Evolutionary conservation across 1,140 invertebrate genomes (phyloP), one percentile per base, ranked within the genome.

Genomic region (Ephestia elutella): DNA sequence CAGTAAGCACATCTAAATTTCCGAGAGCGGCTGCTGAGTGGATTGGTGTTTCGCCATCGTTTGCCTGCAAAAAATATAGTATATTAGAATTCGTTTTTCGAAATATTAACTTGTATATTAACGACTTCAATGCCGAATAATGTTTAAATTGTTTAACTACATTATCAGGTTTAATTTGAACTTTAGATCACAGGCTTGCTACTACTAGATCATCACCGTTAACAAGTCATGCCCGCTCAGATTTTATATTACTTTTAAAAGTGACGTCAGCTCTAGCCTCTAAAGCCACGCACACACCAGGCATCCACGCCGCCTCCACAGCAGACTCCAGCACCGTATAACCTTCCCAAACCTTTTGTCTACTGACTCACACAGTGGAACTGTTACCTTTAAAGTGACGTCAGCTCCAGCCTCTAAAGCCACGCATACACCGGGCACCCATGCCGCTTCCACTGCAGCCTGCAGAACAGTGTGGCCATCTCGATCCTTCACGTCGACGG

Each of bases 381-480:
- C 11, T 3, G 28, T 21, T 69, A 87, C 82, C 57, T 89, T 89
- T 13, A 90, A 82, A 63, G 93, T 93, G 1, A 94, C 89, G 76
- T 94, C 91, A 50, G 93, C 93, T 15, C 93, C 93, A 65, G 92
- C 90, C 70, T 93, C 91, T 4, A 96, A 76, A 9, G 95, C 89
- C 13, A 94, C 72, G 13, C 89, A 86, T 0, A 94, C 92, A 21
- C 90, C 90, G 1, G 82, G 69, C 15, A 79, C 79, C 90, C 90
- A 91, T 1, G 81, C 70, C 3, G 73, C 71, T 62, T 85, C 70
- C 8, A 90, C 73, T 15, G 89, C 86, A 1, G 80, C 62, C 61
- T 90, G 87, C 2, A 90, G 69, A 4, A 89, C 82, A 9, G 89
- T 89, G 17, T 84, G 71, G 0, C 88, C 86, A 15, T 88, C 78